Base-by-base conservation (phyloP, 2,888 invertebrate genomes). In the Zaprionus lineosus region DNA sequence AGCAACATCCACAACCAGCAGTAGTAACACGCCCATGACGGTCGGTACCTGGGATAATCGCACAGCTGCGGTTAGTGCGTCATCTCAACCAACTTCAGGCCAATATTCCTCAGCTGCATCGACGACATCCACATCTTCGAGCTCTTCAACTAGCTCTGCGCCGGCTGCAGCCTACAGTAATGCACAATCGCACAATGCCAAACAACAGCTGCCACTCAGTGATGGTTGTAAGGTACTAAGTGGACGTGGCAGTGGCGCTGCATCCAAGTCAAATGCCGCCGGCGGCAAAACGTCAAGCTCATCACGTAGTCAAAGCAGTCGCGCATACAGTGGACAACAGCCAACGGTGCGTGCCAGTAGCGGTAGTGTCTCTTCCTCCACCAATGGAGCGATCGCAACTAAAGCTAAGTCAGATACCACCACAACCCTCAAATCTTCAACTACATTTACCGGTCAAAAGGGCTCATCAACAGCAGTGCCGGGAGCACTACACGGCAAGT, bases 41-140 rank as follows among this genome's bases (percentile, higher is more conserved):
- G 87, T 89, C 1, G 89, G 89, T 36, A 89, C 89, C 0, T 90
- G 90, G 89, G 90, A 90, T 47, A 90, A 90, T 56, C 90, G 89
- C 34, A 87, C 88, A 0, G 79, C 79, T 26, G 70, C 67, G 1
- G 78, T 81, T 73, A 9, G 78, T 78, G 29, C 66, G 72, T 3
- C 58, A 43, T 29, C 43, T 1, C 7, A 46, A 34, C 52, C 59
- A 11, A 53, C 61, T 12, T 64, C 68, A 8, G 72, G 52, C n/a
- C 75, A 81, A 16, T 81, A 73, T 46, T 74, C 86, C 1, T 71
- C 86, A 2, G 70, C 84, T 1, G 78, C 85, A 3, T 86, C 88
- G 0, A 84, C 87, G 1, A 75, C 87, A 18, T 81, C 87, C 3
- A 84, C 86, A 2, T 77, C 83, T 28, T 84, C 75, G 7, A 77